Base-by-base conservation (phyloP, 2,888 invertebrate species). In the Autographa pulchrina region DNA sequence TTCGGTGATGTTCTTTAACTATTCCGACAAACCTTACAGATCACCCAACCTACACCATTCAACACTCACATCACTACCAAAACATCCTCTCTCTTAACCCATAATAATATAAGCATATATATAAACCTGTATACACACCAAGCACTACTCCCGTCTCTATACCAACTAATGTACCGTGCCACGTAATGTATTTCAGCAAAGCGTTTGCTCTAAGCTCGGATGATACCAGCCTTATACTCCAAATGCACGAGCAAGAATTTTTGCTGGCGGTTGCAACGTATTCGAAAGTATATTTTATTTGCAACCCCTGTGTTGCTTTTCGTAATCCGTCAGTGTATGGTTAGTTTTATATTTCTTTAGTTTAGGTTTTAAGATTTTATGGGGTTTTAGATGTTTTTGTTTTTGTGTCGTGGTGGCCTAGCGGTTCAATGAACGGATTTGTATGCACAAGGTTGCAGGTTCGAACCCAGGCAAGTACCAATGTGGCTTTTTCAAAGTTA, bases 151-250 rank as follows among this genome's bases (percentile, higher is more conserved):
- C 25, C 25, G 25, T 25, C 25, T 25, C 25, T 25, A 25, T 74
- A 71, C 74, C 52, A 52, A 11, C 56, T 79, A 73, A 75, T 70
- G 70, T 70, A 71, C 63, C 70, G n/a, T 70, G 66, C 63, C 14
- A 48, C 63, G 68, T 72, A 78, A 80, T 78, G 80, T 78, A 75
- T 80, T 73, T 72, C 78, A 60, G 62, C 73, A 68, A 78, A 84
- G 61, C 78, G 78, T 77, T 84, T 82, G 74, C 76, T 75, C 81
- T 85, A 85, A 87, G 77, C 85, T 71, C 58, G 82, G 81, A 80
- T 85, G 83, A 85, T 78, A 80, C 81, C 72, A 65, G 65, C 74
- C 65, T 80, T 54, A 58, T 64, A 87, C 86, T 81, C 78, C 70
- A 81, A 83, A 83, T 77, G 73, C 75, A 84, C 62, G 62, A 74